Percentiles rank a stretch among this genome's conserved stretches.
Conservation (phyloP, 64 coral and sea anemone species). For the Montipora efflorescens region DNA sequence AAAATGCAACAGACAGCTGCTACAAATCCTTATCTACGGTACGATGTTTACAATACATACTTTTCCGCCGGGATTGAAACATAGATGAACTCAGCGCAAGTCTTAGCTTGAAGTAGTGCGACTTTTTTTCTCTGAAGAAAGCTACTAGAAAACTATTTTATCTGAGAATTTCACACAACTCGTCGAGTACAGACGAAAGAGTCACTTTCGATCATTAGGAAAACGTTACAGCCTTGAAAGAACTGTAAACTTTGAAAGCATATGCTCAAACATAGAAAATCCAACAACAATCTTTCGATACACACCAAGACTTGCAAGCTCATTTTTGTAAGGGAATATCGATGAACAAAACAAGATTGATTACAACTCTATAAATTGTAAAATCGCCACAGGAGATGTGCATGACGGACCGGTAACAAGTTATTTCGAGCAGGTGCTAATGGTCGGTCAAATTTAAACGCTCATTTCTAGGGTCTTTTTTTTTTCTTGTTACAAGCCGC, state of each 20-base stretch:
- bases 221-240: neutral
- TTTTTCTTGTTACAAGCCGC: constrained; percentile 12
- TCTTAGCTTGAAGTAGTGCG: neutral
- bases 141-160: neutral
- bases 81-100: neutral
- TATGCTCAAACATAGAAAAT: neutral
- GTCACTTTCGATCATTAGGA: neutral
- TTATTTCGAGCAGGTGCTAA: constrained; percentile 18
- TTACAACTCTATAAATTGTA: neutral
- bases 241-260: neutral
- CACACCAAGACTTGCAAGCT: neutral
- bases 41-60: constrained; percentile 15
- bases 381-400: neutral
- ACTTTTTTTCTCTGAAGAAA: neutral
- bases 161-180: neutral
- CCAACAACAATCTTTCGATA: neutral
- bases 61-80: constrained; percentile 7
- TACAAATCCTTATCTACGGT: neutral
- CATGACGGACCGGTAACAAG: neutral
- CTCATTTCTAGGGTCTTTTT: neutral
- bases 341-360: constrained; percentile 2
- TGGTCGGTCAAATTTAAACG: neutral
- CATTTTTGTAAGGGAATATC: neutral
- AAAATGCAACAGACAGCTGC: constrained; percentile 21
- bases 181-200: neutral